phyloP scores from a whole-genome alignment of 2,113 vertebrate genomes.

The Ciconia boyciana region DNA sequence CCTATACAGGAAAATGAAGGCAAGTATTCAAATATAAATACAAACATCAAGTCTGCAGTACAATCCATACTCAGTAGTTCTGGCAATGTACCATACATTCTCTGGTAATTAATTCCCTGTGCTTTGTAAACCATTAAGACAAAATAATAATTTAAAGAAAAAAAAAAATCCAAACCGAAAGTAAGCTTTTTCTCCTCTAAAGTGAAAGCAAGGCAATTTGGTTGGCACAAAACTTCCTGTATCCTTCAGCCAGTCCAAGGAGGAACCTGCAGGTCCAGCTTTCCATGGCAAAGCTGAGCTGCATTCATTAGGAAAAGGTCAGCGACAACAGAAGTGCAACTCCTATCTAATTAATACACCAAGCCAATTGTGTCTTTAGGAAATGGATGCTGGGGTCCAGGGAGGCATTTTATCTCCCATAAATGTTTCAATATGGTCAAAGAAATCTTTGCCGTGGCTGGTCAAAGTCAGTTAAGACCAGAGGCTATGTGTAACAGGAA shows the following conservation, averaged over 20 bases:
- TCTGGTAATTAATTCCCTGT: constrained; percentile 61
- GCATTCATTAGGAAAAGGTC: not conserved
- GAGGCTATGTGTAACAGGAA: not conserved
- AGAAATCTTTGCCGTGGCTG: constrained; percentile 1
- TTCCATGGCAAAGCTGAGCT: constrained; percentile 29
- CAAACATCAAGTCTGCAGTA: constrained; percentile 71
- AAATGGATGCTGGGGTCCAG: not conserved
- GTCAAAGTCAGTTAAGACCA: not conserved
- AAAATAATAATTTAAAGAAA: not conserved
- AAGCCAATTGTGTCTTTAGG: not conserved
- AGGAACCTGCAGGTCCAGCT: constrained; percentile 1
- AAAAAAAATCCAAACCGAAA: constrained; percentile 5
- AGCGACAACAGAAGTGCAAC: constrained; percentile 19
- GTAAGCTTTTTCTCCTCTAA: constrained; percentile 6
- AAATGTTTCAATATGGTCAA: not conserved
- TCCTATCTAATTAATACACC: constrained; percentile 8
- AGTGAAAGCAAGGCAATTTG: not conserved
- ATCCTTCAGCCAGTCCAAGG: constrained; percentile 39
- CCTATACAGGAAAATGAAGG: constrained; percentile 78
- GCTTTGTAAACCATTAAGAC: constrained; percentile 55
- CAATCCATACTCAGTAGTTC: constrained; percentile 66
- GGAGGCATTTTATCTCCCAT: not conserved
- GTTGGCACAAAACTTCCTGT: not conserved
- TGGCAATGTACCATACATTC: constrained; percentile 64
- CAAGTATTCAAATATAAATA: constrained; percentile 77